phyloP scores from a whole-genome alignment of 1,140 invertebrate species.

The Nasonia vitripennis region DNA sequence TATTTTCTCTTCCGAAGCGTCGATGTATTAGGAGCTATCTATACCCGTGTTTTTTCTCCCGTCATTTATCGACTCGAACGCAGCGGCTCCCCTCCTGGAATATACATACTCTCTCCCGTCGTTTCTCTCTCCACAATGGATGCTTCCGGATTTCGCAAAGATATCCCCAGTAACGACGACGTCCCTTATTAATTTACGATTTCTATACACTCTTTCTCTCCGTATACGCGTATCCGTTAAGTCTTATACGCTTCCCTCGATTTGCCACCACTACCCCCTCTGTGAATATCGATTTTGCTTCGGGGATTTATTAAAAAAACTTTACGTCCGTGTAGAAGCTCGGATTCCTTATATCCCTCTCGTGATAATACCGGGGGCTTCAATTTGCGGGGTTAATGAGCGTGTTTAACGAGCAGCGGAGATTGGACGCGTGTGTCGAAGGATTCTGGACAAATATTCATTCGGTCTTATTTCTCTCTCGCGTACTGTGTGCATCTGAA shows the following conservation, averaged over 20 bases:
- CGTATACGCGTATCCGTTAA: not conserved
- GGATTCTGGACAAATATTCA: conserved; percentile 15
- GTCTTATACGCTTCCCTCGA: not conserved
- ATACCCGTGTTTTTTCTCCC: not conserved
- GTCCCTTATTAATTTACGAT: conserved; percentile 39
- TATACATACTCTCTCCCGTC: not conserved
- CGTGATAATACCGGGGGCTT: not conserved
- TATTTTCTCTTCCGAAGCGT: too few relatives aligned
- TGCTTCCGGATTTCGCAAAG: not conserved
- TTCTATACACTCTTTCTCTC: not conserved
- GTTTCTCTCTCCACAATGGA: not conserved
- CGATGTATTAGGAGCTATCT: not conserved
- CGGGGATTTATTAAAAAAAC: conserved; percentile 42
- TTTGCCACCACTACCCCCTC: not conserved
- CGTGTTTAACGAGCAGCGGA: conserved; percentile 18
- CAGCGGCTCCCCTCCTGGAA: not conserved
- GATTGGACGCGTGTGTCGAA: conserved; percentile 3
- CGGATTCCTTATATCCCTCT: conserved; percentile 3
- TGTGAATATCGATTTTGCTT: not conserved
- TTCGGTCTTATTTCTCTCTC: conserved; percentile 10
- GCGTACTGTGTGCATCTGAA: not conserved
- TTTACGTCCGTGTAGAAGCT: not conserved
- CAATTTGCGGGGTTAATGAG: conserved; percentile 29
- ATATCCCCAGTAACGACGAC: not conserved
- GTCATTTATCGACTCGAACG: not conserved